Evolutionary conservation across 1,140 invertebrate species (phyloP).

Genomic region (Pogonomyrmex californicus): DNA sequence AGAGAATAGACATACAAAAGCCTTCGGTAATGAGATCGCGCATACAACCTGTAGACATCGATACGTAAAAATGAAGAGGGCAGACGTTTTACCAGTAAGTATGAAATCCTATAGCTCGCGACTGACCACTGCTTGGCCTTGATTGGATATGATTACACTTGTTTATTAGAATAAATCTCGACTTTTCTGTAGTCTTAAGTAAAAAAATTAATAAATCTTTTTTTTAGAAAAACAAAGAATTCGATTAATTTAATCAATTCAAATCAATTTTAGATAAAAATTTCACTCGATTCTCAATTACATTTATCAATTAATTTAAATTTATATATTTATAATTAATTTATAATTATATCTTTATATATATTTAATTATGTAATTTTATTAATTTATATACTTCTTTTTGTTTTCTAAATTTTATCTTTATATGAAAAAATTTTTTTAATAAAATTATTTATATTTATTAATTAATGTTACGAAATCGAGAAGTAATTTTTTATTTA

Average conservation of each 20-base stretch:
- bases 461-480: background rate
- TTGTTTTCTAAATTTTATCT: too few species aligned
- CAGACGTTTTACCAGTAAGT: background rate
- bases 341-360: too few species aligned
- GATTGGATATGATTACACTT: constrained; percentile 21
- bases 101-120: constrained; percentile 58
- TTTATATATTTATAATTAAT: too few species aligned
- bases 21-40: constrained; percentile 44
- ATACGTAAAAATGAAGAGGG: constrained; percentile 56
- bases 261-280: background rate
- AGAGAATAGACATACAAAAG: background rate
- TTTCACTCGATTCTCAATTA: background rate
- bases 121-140: constrained; percentile 61
- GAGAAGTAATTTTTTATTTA: too few species aligned
- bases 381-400: background rate
- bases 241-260: too few species aligned
- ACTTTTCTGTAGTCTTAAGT: background rate
- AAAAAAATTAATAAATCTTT: background rate
- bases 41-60: constrained; percentile 54
- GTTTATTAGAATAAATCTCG: constrained; percentile 31
- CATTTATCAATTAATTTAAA: background rate
- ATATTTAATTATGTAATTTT: background rate
- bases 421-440: background rate
- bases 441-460: background rate
- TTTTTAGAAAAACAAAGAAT: background rate